Evolutionary conservation across 2,888 invertebrate species (phyloP).

Genomic region (Tortricodes alternella): DNA sequence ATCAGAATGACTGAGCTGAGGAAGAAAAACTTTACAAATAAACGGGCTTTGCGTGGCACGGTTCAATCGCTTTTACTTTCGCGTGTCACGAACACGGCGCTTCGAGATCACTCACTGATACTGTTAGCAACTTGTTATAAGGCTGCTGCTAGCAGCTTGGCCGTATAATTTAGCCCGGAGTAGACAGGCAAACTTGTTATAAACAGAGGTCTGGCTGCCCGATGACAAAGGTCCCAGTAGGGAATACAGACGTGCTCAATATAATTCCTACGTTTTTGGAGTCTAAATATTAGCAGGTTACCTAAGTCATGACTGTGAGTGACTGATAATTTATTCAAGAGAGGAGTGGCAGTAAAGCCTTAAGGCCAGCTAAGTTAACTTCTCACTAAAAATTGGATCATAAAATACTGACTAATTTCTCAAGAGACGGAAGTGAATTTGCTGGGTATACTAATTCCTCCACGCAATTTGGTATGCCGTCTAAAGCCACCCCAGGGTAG

Average conservation of each 20-base stretch:
- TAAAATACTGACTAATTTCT: neutral
- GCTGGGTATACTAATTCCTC: no score
- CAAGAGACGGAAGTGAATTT: conserved; percentile 3
- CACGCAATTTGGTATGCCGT: neutral
- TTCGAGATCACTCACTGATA: conserved; percentile 36
- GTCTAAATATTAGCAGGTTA: neutral
- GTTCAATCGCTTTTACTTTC: conserved; percentile 9
- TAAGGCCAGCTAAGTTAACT: neutral
- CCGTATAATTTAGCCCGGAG: conserved; percentile 15
- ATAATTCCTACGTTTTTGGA: neutral
- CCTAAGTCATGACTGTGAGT: neutral
- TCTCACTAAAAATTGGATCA: neutral
- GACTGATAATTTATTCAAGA: conserved; percentile 16
- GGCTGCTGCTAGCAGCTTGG: conserved; percentile 32
- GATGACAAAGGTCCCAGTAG: neutral
- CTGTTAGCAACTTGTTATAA: conserved; percentile 41
- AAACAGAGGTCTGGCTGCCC: conserved; percentile 1
- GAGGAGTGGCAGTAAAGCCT: conserved; percentile 6
- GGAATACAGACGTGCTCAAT: neutral
- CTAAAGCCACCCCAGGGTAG: neutral
- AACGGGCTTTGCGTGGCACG: conserved; percentile 6
- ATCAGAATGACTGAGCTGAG: neutral
- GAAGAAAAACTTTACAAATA: neutral
- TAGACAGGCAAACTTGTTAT: conserved; percentile 16
- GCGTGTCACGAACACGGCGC: conserved; percentile 20